phyloP scores from a whole-genome alignment of 1,140 invertebrate species.

The Drosophila paulistorum region DNA sequence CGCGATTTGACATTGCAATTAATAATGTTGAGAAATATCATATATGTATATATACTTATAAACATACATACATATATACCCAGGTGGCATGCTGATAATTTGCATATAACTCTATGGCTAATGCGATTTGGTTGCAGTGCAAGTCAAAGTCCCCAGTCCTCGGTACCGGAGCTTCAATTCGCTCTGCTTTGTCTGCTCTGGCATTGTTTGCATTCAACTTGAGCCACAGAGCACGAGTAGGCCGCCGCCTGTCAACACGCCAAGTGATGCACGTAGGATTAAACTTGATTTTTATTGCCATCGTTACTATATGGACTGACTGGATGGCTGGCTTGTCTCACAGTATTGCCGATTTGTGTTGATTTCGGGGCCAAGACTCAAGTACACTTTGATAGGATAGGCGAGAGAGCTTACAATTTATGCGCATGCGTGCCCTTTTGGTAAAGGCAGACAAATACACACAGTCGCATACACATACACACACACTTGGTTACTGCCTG shows the following conservation, averaged over 20 bases:
- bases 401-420: slow-evolving; percentile 53
- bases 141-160: background rate
- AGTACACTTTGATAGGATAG: slow-evolving; percentile 54
- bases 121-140: slow-evolving; percentile 45
- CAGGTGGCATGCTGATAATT: slow-evolving; percentile 62
- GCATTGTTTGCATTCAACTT: slow-evolving; percentile 51
- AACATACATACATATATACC: slow-evolving; percentile 44
- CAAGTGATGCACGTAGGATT: slow-evolving; percentile 75
- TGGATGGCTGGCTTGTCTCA: slow-evolving; percentile 13
- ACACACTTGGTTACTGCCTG: background rate
- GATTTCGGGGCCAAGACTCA: slow-evolving; percentile 63
- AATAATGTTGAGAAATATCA: slow-evolving; percentile 61
- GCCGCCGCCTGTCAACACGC: slow-evolving; percentile 67
- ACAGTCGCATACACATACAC: background rate
- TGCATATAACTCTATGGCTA: slow-evolving; percentile 58
- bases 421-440: slow-evolving; percentile 66
- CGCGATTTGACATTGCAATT: slow-evolving; percentile 73
- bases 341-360: slow-evolving; percentile 60
- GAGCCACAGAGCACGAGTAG: slow-evolving; percentile 48
- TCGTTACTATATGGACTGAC: slow-evolving; percentile 76
- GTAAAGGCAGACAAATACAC: slow-evolving; percentile 22
- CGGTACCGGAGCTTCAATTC: background rate
- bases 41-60: slow-evolving; percentile 45
- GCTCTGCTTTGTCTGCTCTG: slow-evolving; percentile 43
- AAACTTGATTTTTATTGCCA: slow-evolving; percentile 81